Base-by-base conservation (phyloP, 2,113 vertebrate genomes). In the Nibea albiflora region DNA sequence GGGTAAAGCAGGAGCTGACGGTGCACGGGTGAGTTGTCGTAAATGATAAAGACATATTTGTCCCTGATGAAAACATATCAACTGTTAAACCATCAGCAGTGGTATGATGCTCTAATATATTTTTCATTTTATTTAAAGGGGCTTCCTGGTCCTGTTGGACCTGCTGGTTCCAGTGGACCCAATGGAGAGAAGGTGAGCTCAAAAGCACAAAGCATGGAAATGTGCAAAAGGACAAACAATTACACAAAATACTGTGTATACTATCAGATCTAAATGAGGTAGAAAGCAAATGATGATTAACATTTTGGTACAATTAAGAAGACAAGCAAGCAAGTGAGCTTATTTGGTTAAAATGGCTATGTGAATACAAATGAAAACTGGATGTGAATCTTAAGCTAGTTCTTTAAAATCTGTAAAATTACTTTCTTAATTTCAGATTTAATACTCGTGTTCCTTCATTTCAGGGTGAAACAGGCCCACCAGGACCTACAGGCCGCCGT, bases 401-500 rank as follows among this genome's bases (percentile, higher is more conserved):
- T 5, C 4, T 57, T 47, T 42, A 44, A 58, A 60, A 15, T 2
- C 22, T 28, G 2, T 46, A 16, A 26, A 64, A 11, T 66, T 2
- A 8, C 7, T 8, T 6, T 24, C 31, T 22, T 31, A 3, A 31
- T 46, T 47, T 9, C 1, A 17, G 26, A 11, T 68, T 67, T 35
- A 35, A 35, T 26, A 26, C 24, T 26, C 10, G 10, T 42, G 28
- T 26, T 73, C 88, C 86, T 85, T 31, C 80, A 8, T 76, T 93
- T 93, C 92, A 99, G 98, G 98, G 98, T 85, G 98, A 99, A 93
- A 87, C 96, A 15, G 98, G 98, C 42, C 96, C 96, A 78, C 85
- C 94, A 67, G 98, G 98, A 76, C 96, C 97, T 17, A 66, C 96
- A 82, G 98, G 98, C 54, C 96, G 97, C 74, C 91, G 96, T 58